These are phyloP conservation scores for Oasisia sp. DNA, from an alignment of 2,888 invertebrate genomes.

Conservation along the genomic window DNA sequence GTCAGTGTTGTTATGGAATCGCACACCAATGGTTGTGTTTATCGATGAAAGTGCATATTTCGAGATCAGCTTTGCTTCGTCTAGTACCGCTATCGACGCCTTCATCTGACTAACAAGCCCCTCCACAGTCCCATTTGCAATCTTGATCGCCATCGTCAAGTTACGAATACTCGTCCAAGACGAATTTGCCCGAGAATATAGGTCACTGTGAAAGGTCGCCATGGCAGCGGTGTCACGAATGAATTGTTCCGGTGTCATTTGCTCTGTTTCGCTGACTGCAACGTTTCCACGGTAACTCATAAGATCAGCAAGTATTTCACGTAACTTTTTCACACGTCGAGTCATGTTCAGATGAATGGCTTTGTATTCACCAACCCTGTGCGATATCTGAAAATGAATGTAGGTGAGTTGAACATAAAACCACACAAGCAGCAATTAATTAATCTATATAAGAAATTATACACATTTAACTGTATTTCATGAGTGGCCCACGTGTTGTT, in stretches of 20 bases:
- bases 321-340: not conserved
- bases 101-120: not conserved
- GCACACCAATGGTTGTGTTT: not conserved
- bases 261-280: not conserved
- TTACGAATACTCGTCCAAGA: not conserved
- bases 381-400: not conserved
- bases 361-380: not conserved
- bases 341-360: not conserved
- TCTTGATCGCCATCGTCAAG: not conserved
- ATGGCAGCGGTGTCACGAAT: constrained; percentile 4
- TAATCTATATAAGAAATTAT: not conserved
- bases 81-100: not conserved
- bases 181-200: not conserved
- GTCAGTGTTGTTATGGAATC: not conserved
- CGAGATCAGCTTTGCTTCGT: not conserved
- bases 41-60: not conserved
- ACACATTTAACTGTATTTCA: not conserved
- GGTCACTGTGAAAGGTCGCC: not conserved
- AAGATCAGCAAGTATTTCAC: not conserved
- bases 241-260: not conserved
- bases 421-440: not conserved
- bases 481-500: not conserved
- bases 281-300: not conserved
- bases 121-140: not conserved
- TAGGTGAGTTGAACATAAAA: not conserved